A percentile compares a stretch with the other conserved stretches of the same genome.
phyloP scores from a whole-genome alignment of 2,888 invertebrate genomes.

The Elegia similella region DNA sequence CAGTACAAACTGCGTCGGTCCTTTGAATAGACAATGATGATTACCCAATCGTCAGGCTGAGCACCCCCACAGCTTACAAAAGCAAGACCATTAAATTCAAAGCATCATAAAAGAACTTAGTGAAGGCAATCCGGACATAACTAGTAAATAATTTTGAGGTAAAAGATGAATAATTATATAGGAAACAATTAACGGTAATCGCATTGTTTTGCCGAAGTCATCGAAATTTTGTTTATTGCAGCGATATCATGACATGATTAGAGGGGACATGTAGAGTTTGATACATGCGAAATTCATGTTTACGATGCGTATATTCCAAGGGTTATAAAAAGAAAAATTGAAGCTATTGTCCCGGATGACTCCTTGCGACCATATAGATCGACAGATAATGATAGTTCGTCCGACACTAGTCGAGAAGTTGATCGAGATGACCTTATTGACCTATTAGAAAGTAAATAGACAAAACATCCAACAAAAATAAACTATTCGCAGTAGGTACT shows the following conservation, averaged over 20 bases:
- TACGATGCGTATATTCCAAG: conserved; percentile 24
- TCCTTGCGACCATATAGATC: no score
- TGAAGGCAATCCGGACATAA: conserved; percentile 13
- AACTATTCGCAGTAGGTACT: no score
- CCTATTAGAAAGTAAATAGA: no score
- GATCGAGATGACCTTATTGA: no score
- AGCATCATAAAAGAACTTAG: conserved; percentile 9
- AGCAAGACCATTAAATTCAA: conserved; percentile 17
- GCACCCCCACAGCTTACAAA: conserved; percentile 18
- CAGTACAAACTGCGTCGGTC: conserved; percentile 9
- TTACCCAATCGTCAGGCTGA: no score
- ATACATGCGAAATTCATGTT: conserved; percentile 21
- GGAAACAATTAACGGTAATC: conserved; percentile 14
- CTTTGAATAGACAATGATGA: conserved; percentile 11
- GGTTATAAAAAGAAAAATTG: no score
- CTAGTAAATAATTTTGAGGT: conserved; percentile 21
- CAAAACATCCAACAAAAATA: no score
- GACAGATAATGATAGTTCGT: no score
- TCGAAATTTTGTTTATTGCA: conserved; percentile 11
- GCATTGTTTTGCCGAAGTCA: conserved; percentile 14
- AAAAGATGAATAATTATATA: conserved; percentile 12
- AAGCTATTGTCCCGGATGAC: no score
- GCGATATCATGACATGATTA: conserved; percentile 16
- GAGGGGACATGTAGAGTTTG: conserved; percentile 2
- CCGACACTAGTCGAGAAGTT: no score